A percentile compares a stretch with the other conserved stretches of the same genome.
Evolutionary conservation across 2,888 invertebrate species (phyloP).

Genomic region (Seira sanloemensis): DNA sequence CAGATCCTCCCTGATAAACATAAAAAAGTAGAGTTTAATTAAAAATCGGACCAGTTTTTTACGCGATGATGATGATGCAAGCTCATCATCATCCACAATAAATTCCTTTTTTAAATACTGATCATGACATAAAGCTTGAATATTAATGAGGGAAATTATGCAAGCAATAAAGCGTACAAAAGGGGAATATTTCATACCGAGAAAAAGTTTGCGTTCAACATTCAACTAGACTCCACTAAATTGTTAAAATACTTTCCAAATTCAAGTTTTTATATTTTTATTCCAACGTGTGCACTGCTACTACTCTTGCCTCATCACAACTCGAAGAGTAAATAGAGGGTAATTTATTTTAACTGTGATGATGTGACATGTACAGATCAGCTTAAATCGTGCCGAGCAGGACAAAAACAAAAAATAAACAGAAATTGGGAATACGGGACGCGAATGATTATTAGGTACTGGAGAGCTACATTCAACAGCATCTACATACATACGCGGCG

Average conservation of each 20-base stretch:
- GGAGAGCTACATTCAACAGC: too few relatives aligned
- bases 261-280: not conserved
- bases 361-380: constrained; percentile 60
- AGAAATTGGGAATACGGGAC: not conserved
- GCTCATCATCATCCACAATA: too few relatives aligned
- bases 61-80: not conserved
- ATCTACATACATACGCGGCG: too few relatives aligned
- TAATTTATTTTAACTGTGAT: not conserved
- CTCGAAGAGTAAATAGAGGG: not conserved
- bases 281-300: not conserved
- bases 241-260: too few relatives aligned
- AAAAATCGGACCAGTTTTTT: constrained; percentile 27
- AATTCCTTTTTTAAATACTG: constrained; percentile 31
- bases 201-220: not conserved
- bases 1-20: constrained; percentile 61
- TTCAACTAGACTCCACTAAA: too few relatives aligned
- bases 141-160: constrained; percentile 36
- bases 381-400: constrained; percentile 63
- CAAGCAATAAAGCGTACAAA: constrained; percentile 17
- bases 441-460: not conserved
- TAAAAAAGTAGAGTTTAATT: constrained; percentile 52
- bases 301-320: not conserved
- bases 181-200: too few relatives aligned
- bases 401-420: constrained; percentile 48
- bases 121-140: constrained; percentile 20